Conservation (phyloP, 2,113 vertebrate species). For the Poicephalus gulielmi region DNA sequence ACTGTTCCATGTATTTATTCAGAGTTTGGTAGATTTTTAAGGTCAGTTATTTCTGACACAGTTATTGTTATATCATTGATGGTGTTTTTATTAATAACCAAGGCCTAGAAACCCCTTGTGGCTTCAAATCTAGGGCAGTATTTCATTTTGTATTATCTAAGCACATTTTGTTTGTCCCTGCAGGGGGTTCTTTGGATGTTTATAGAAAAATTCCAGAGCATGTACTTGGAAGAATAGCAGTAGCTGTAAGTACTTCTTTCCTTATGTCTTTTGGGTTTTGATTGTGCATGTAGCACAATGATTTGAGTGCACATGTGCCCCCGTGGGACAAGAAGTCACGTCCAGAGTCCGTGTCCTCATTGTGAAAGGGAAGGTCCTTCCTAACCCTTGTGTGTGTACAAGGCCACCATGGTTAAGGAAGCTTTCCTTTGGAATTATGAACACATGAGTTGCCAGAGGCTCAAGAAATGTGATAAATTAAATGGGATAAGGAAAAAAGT, state of each 20-base stretch:
- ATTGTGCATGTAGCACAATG: accelerated
- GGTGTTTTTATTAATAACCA: slow-evolving; percentile 48
- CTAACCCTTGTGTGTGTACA: neutral
- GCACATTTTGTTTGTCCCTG: slow-evolving; percentile 40
- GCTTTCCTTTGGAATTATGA: neutral
- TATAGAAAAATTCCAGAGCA: slow-evolving; percentile 94
- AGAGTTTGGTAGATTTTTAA: neutral
- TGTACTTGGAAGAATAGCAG: slow-evolving; percentile 92
- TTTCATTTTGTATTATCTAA: slow-evolving; percentile 5
- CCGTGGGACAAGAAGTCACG: neutral
- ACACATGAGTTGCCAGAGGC: accelerated
- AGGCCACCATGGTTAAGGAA: neutral
- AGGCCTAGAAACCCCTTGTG: neutral
- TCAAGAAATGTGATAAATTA: neutral
- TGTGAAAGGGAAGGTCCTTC: neutral
- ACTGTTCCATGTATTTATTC: neutral
- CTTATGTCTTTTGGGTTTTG: neutral
- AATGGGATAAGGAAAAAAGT: neutral
- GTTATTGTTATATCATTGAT: neutral
- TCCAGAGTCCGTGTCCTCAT: neutral
- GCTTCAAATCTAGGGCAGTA: slow-evolving; percentile 20
- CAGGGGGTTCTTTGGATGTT: slow-evolving; percentile 97
- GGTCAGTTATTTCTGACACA: neutral
- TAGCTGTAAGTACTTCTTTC: slow-evolving; percentile 84
- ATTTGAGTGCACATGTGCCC: accelerated